Base-by-base conservation (phyloP, 2,113 vertebrate genomes). In the Labeo rohita region DNA sequence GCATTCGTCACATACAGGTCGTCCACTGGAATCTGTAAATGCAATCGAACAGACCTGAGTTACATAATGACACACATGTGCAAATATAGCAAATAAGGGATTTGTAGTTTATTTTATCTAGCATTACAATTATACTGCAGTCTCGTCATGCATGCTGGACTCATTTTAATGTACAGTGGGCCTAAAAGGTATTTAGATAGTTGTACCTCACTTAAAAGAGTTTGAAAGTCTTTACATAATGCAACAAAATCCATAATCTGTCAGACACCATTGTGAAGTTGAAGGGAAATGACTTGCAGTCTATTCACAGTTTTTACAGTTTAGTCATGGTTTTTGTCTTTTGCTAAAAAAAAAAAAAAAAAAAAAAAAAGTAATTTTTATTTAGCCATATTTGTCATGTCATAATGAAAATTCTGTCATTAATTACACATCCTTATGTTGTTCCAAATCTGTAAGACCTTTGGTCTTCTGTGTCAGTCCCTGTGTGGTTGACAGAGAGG, bases 1-100 rank as follows among this genome's bases (percentile, higher is more conserved):
- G 92, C 97, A 99, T 84, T 92, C 87, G 87, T 96, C 96, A 90
- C 98, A 99, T 43, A 90, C 82, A 0, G 90, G 87, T 21, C 94
- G 84, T 61, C 92, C 93, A 0, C 89, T 93, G 12, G 90, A 49
- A 78, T 93, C 98, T 99, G 89, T n/a, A 36, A 52, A 74, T 16
- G 83, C 50, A 39, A 77, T 11, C 47, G 18, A 36, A 88, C 56
- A 77, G 34, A 70, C 3, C 5, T 52, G 13, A 21, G 68, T 59
- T n/a, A 59, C 18, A 59, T n/a, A 3, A 59, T 59, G 18, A 59
- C 56, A 59, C 18, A 59, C 8, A 59, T 59, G 18, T 59, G 18
- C 56, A 59, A n/a, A 59, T 39, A 5, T 39, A 63, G n/a, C 11
- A 11, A 23, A 63, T 23, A 72, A 72, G 39, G 9, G 36, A 21